Percentiles rank a stretch among this genome's conserved stretches.
phyloP scores from a whole-genome alignment of 2,113 vertebrate species.

The Pantherophis guttatus region DNA sequence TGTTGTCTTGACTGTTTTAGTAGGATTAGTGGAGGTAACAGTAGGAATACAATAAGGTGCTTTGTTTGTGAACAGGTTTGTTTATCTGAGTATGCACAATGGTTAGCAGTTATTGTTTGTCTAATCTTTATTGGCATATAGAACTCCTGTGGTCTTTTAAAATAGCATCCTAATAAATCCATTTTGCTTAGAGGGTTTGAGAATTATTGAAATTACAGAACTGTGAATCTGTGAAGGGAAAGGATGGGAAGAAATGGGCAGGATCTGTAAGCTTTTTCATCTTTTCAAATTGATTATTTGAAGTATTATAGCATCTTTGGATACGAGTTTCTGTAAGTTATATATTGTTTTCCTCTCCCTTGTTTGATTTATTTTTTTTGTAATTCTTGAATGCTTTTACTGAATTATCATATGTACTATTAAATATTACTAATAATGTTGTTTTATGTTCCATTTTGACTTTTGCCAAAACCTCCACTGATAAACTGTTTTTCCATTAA shows the following conservation, averaged over 20 bases:
- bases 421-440: conserved; percentile 3
- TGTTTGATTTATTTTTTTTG: conserved; percentile 13
- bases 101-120: conserved; percentile 59
- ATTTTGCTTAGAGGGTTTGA: conserved; percentile 38
- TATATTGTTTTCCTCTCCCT: not conserved
- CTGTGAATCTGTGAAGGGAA: conserved; percentile 31
- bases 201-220: conserved; percentile 36
- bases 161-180: conserved; percentile 56
- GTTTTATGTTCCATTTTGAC: conserved; percentile 12
- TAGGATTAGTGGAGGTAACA: conserved; percentile 58
- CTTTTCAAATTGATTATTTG: not conserved
- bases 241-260: conserved; percentile 9
- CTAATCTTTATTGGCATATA: conserved; percentile 66
- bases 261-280: conserved; percentile 26
- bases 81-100: conserved; percentile 59
- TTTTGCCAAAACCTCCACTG: not conserved
- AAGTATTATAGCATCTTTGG: not conserved
- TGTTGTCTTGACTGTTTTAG: conserved; percentile 46
- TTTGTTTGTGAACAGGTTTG: conserved; percentile 66
- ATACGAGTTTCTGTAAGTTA: conserved; percentile 17
- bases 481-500: not conserved
- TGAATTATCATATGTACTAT: conserved; percentile 21
- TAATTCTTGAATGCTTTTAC: conserved; percentile 33
- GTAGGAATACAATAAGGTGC: conserved; percentile 61
- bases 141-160: conserved; percentile 60